Conservation (phyloP, 2,113 vertebrate species). For the Chascanopsetta lugubris region DNA sequence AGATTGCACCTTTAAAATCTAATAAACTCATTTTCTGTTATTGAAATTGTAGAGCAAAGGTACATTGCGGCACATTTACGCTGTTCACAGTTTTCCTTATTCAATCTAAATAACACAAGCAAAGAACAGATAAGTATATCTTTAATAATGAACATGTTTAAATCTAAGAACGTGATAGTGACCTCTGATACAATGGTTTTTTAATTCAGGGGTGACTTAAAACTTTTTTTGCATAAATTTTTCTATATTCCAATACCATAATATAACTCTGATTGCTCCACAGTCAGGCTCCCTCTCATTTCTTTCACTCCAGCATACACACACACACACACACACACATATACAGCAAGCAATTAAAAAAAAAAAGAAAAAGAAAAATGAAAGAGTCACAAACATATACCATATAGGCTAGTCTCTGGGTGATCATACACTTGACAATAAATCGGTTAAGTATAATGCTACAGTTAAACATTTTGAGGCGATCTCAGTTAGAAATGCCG, state of each 20-base stretch:
- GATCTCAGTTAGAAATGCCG: slow-evolving; percentile 86
- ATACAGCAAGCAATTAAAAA: slow-evolving; percentile 84
- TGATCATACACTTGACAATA: slow-evolving; percentile 82
- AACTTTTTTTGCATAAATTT: slow-evolving; percentile 78
- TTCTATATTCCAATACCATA: slow-evolving; percentile 85
- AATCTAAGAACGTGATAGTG: slow-evolving; percentile 85
- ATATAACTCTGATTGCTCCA: slow-evolving; percentile 86
- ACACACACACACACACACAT: slow-evolving; percentile 68
- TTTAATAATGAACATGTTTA: slow-evolving; percentile 86
- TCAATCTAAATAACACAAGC: slow-evolving; percentile 7
- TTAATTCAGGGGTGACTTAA: slow-evolving; percentile 82
- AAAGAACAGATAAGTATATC: slow-evolving; percentile 81
- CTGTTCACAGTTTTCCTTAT: too few species aligned
- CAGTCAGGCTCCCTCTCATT: slow-evolving; percentile 79
- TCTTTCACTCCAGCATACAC: slow-evolving; percentile 72
- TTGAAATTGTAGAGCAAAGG: too few species aligned
- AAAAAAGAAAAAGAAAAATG: slow-evolving; percentile 31
- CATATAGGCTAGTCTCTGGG: slow-evolving; percentile 80
- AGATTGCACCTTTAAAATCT: too few species aligned
- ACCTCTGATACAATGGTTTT: slow-evolving; percentile 84
- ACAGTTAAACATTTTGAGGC: slow-evolving; percentile 87
- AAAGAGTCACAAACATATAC: slow-evolving; percentile 83
- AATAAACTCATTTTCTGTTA: too few species aligned
- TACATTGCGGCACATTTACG: too few species aligned
- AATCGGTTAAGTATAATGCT: slow-evolving; percentile 85